Base-by-base conservation (phyloP, 2,888 invertebrate genomes). In the Antheraea yamamai region DNA sequence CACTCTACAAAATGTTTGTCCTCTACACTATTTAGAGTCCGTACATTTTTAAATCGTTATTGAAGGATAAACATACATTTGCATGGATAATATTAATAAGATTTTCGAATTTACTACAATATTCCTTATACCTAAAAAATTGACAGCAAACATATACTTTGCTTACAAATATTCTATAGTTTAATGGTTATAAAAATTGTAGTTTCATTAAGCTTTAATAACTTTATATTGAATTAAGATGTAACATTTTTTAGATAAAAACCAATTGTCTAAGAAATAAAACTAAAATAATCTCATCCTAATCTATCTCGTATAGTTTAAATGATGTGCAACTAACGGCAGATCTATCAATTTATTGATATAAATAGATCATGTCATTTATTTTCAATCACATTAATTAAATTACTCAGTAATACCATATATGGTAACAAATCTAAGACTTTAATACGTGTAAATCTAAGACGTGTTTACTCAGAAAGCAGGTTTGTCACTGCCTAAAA, bases 401-500 rank as follows among this genome's bases (percentile, higher is more conserved):
- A 61, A n/a, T 23, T 61, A 66, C 30, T 66, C 14, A 66, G 26
- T 66, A 66, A 10, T 66, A 30, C 10, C 6, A 66, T 16, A 30
- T 7, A 66, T 30, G 30, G 30, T 16, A 66, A 14, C 64, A 66
- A 61, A 30, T 26, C 16, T 30, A 66, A 30, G 26, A 66, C 30
- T 66, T 66, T 66, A 66, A 66, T 66, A 16, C 64, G 26, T 30
- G 30, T 30, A 30, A 30, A 66, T 26, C 26, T 14, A 16, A 26
- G 18, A 30, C 26, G 16, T 30, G 64, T 66, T 66, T 66, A 66
- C 64, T 16, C 39, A 70, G 72, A 71, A 61, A 52, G 71, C 61
- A 26, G 23, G 47, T 75, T 75, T 73, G 61, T 72, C 35, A 72
- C 73, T 66, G 51, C 75, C 51, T 73, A 18, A 30, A 47, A 35